Conservation (phyloP, 2,888 invertebrate species). For the Tortrix viridana region DNA sequence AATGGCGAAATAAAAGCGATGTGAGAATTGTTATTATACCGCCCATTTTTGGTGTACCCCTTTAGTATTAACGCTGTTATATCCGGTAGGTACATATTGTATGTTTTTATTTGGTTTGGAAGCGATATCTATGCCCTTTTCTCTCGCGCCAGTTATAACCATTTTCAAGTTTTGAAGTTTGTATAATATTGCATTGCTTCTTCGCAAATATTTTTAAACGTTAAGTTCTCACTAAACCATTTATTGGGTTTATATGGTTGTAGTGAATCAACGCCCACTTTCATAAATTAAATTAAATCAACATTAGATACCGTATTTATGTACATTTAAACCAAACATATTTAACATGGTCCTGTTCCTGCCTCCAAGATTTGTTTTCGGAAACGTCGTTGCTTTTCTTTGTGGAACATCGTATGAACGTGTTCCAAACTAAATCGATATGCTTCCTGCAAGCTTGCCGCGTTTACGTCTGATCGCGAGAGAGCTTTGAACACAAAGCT, state of each 20-base stretch:
- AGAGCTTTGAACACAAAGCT: slow-evolving; percentile 16
- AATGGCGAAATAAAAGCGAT: slow-evolving; percentile 24
- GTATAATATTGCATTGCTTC: too few species aligned
- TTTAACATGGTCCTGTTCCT: too few species aligned
- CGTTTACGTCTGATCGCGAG: neutral
- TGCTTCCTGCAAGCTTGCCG: slow-evolving; percentile 20
- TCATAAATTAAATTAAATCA: too few species aligned
- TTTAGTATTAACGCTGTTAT: slow-evolving; percentile 25
- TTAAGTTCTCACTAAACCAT: too few species aligned
- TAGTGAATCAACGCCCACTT: too few species aligned
- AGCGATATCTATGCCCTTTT: too few species aligned
- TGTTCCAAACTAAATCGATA: slow-evolving; percentile 22
- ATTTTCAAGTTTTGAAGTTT: too few species aligned
- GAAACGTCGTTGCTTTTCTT: neutral
- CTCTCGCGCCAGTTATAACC: too few species aligned
- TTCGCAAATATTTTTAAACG: too few species aligned
- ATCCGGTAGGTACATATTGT: neutral
- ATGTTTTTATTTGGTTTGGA: slow-evolving; percentile 9
- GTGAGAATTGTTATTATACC: slow-evolving; percentile 14
- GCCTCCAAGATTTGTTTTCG: too few species aligned
- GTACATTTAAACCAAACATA: neutral
- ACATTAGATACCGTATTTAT: too few species aligned
- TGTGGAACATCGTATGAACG: slow-evolving; percentile 12
- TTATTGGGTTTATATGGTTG: too few species aligned
- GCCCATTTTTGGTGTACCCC: slow-evolving; percentile 22